These are phyloP conservation scores for Drosophila hydei DNA, from an alignment of 1,140 invertebrate species.

Conservation along the genomic window DNA sequence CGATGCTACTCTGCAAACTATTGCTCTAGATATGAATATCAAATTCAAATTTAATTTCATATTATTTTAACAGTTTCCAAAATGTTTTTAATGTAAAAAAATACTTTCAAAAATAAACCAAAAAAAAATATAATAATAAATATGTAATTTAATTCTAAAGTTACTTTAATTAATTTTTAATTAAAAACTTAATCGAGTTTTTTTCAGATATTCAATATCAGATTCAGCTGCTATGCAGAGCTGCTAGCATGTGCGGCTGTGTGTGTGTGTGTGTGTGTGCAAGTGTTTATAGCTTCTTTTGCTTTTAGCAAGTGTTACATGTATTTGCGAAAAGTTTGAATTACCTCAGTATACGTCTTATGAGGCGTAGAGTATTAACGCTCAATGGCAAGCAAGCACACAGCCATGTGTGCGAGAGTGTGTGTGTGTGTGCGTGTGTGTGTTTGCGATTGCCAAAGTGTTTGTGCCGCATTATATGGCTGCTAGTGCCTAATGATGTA, in stretches of 20 bases:
- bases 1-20: too few species aligned
- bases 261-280: constrained; percentile 2
- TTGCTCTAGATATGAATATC: too few species aligned
- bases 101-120: too few species aligned
- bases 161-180: too few species aligned
- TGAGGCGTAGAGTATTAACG: constrained; percentile 41
- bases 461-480: constrained; percentile 73
- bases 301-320: constrained; percentile 36
- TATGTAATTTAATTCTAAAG: too few species aligned
- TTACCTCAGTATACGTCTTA: constrained; percentile 49
- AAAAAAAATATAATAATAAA: too few species aligned
- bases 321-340: constrained; percentile 45
- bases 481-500: constrained; percentile 82
- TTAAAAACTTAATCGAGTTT: too few species aligned
- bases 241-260: background rate
- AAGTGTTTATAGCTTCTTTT: constrained; percentile 28
- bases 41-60: too few species aligned
- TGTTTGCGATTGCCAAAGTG: constrained; percentile 50
- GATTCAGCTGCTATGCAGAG: background rate
- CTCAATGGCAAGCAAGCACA: constrained; percentile 8
- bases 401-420: constrained; percentile 2
- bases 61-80: too few species aligned
- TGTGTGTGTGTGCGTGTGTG: constrained; percentile 18
- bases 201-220: too few species aligned
- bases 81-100: too few species aligned